Evolutionary conservation across 2,113 vertebrate species (phyloP).

Genomic region (Polypterus senegalus): DNA sequence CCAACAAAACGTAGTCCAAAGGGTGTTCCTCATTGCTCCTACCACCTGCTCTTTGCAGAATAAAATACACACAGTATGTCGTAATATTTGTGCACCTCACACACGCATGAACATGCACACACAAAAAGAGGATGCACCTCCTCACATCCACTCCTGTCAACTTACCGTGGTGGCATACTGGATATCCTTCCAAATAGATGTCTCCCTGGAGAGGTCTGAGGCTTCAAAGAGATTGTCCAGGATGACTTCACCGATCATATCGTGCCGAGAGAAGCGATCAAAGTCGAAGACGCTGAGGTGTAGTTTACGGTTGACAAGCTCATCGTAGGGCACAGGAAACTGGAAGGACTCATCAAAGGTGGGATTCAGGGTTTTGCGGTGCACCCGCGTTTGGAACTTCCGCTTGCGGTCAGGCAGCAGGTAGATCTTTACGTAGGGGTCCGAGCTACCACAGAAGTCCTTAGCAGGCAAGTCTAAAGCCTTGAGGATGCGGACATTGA

Average conservation of each 20-base stretch:
- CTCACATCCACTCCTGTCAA: background rate
- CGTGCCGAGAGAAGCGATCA: constrained; percentile 68
- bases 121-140: too few species aligned
- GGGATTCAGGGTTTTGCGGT: constrained; percentile 94
- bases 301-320: constrained; percentile 55
- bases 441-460: constrained; percentile 94
- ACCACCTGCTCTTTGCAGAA: too few species aligned
- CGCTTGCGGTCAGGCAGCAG: constrained; percentile 90
- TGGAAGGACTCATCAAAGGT: constrained; percentile 88
- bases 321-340: constrained; percentile 69
- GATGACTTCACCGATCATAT: constrained; percentile 73
- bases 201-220: constrained; percentile 63
- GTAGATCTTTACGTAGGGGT: constrained; percentile 96
- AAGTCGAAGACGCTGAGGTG: constrained; percentile 74
- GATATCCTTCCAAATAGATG: constrained; percentile 70
- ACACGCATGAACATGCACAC: too few species aligned
- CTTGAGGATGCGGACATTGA: constrained; percentile 79
- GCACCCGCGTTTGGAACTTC: constrained; percentile 95
- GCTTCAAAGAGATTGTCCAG: constrained; percentile 67
- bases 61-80: too few species aligned
- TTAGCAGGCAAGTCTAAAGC: constrained; percentile 90
- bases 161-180: constrained; percentile 64
- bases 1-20: too few species aligned
- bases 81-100: too few species aligned
- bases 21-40: too few species aligned